These are phyloP conservation scores for Pararge aegeria DNA, from an alignment of 1,140 invertebrate genomes.

Conservation along the genomic window DNA sequence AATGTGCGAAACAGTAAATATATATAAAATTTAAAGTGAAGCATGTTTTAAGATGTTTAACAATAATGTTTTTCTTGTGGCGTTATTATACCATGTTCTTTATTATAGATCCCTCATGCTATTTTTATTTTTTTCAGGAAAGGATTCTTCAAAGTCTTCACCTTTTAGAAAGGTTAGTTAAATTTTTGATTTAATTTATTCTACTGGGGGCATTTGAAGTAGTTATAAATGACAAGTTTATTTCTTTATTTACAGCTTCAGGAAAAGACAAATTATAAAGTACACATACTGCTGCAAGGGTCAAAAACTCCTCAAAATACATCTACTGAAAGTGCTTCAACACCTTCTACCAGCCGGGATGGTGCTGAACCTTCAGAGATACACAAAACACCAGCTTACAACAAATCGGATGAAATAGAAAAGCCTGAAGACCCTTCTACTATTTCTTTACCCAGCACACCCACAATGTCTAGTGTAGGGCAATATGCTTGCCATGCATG, in stretches of 20 bases:
- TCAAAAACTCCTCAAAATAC: slow-evolving; percentile 44
- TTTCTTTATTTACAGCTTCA: slow-evolving; percentile 58
- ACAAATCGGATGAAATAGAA: slow-evolving; percentile 23
- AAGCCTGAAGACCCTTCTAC: slow-evolving; percentile 25
- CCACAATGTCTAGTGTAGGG: slow-evolving; percentile 54
- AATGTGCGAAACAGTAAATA: too few relatives aligned
- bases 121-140: slow-evolving; percentile 14
- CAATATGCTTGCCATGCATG: slow-evolving; percentile 84
- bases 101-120: not conserved
- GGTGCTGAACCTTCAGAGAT: slow-evolving; percentile 39
- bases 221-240: slow-evolving; percentile 1
- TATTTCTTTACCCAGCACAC: slow-evolving; percentile 33
- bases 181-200: not conserved
- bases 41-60: too few relatives aligned
- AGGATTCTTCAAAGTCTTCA: slow-evolving; percentile 37
- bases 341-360: slow-evolving; percentile 52
- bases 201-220: slow-evolving; percentile 13
- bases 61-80: too few relatives aligned
- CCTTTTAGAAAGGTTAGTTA: slow-evolving; percentile 55
- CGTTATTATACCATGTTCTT: too few relatives aligned
- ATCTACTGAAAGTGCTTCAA: slow-evolving; percentile 39
- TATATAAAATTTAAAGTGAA: too few relatives aligned
- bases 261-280: slow-evolving; percentile 82
- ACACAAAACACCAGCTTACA: slow-evolving; percentile 32
- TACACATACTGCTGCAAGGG: slow-evolving; percentile 81